phyloP scores from a whole-genome alignment of 2,797 vertebrate species.

The Menidia menidia region DNA sequence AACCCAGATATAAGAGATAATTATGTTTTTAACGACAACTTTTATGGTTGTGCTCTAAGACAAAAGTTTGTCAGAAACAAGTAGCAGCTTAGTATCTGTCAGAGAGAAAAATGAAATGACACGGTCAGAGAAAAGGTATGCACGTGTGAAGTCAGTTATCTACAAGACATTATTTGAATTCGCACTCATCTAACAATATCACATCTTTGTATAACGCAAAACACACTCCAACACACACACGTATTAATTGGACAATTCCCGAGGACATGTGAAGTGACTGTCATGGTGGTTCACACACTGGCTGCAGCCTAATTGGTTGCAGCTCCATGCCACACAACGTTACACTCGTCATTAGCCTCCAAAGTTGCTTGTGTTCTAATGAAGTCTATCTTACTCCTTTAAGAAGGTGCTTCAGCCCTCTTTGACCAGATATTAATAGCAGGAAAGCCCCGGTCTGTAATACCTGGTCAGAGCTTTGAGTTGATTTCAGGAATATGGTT shows the following conservation, averaged over 20 bases:
- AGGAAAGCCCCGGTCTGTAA: conserved; percentile 8
- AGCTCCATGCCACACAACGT: conserved; percentile 65
- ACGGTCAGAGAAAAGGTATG: conserved; percentile 24
- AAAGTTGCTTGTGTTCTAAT: conserved; percentile 43
- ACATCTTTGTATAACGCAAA: background rate
- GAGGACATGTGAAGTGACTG: conserved; percentile 59
- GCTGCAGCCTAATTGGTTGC: conserved; percentile 60
- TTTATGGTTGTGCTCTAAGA: conserved; percentile 6
- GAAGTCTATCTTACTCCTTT: conserved; percentile 44
- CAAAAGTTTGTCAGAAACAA: conserved; percentile 37
- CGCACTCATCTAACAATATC: conserved; percentile 16
- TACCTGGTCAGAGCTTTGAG: conserved; percentile 11
- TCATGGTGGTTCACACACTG: conserved; percentile 57
- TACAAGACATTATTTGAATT: conserved; percentile 44
- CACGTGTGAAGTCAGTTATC: conserved; percentile 40
- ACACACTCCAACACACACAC: conserved; percentile 11
- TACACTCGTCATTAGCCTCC: conserved; percentile 67
- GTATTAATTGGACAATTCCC: conserved; percentile 48
- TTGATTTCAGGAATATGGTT: conserved; percentile 5
- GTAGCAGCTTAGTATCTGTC: conserved; percentile 25
- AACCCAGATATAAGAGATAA: background rate
- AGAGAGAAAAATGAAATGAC: conserved; percentile 28
- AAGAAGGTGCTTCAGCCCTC: conserved; percentile 28
- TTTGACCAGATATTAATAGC: conserved; percentile 50
- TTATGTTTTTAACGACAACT: background rate